Percentiles rank a stretch among this genome's conserved stretches.
Conservation (phyloP, 2,888 invertebrate species). For the Furcula furcula region DNA sequence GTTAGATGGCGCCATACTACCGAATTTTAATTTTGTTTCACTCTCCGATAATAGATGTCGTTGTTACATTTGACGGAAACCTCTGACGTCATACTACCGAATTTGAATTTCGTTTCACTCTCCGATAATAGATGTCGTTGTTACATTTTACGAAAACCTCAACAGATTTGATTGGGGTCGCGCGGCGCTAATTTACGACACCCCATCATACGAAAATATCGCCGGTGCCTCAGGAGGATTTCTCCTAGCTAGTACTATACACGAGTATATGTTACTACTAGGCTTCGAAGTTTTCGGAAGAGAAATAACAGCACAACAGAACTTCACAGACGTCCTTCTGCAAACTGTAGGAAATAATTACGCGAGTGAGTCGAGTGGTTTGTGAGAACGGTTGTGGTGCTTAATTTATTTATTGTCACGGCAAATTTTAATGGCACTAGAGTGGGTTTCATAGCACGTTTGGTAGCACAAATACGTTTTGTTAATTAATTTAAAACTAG, state of each 20-base stretch:
- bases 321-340: conserved; percentile 73
- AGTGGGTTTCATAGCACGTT: conserved; percentile 1
- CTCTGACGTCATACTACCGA: conserved; percentile 6
- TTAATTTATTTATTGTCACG: neutral
- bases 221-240: conserved; percentile 89
- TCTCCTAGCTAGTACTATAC: conserved; percentile 88
- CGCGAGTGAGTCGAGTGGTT: conserved; percentile 78
- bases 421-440: neutral
- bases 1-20: conserved; percentile 10
- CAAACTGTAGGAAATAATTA: conserved; percentile 75
- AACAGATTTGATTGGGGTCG: conserved; percentile 88
- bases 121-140: conserved; percentile 45
- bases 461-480: neutral
- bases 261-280: conserved; percentile 75
- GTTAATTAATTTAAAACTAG: no score
- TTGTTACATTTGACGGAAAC: no score
- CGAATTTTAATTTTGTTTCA: neutral
- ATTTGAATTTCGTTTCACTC: conserved; percentile 14
- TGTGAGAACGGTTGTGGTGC: conserved; percentile 7
- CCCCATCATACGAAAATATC: conserved; percentile 84
- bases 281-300: conserved; percentile 52
- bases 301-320: conserved; percentile 56
- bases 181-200: conserved; percentile 88
- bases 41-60: conserved; percentile 30
- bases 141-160: conserved; percentile 15